These are phyloP conservation scores for Uromys caudimaculatus DNA, from an alignment of 2,797 vertebrate species.

Conservation along the genomic window DNA sequence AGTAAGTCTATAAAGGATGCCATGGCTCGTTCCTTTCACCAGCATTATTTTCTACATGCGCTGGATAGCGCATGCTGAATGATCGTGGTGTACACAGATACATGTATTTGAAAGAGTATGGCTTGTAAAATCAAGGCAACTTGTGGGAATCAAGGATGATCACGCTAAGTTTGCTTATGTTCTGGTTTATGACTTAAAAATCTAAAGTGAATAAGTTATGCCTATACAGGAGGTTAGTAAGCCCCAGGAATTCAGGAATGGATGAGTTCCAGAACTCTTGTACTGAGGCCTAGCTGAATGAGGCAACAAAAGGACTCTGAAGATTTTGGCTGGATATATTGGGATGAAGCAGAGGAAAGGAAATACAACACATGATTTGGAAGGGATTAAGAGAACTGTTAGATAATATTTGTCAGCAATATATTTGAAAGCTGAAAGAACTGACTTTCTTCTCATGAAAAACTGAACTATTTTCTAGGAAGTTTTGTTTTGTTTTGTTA, in stretches of 20 bases:
- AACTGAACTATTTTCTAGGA: constrained; percentile 9
- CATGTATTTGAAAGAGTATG: not conserved
- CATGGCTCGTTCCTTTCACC: not conserved
- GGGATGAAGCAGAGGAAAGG: not conserved
- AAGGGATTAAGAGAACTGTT: not conserved
- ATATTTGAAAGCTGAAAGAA: not conserved
- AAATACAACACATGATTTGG: not conserved
- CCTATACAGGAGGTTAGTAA: not conserved
- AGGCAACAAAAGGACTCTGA: not conserved
- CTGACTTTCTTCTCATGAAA: not conserved
- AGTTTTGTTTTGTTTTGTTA: not conserved
- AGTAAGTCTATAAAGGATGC: not conserved
- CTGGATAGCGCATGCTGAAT: not conserved
- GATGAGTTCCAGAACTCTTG: not conserved
- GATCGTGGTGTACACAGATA: not conserved
- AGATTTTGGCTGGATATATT: not conserved
- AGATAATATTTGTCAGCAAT: constrained; percentile 10
- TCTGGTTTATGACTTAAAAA: constrained; percentile 28
- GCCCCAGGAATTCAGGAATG: not conserved
- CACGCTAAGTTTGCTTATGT: constrained; percentile 3
- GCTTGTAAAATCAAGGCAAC: not conserved
- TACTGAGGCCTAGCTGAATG: not conserved
- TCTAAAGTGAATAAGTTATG: not conserved
- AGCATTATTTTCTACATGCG: not conserved
- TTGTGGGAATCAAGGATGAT: constrained; percentile 20